These are phyloP conservation scores for Micromussa lordhowensis DNA, from an alignment of 92 coral and sea anemone species.

Conservation along the genomic window DNA sequence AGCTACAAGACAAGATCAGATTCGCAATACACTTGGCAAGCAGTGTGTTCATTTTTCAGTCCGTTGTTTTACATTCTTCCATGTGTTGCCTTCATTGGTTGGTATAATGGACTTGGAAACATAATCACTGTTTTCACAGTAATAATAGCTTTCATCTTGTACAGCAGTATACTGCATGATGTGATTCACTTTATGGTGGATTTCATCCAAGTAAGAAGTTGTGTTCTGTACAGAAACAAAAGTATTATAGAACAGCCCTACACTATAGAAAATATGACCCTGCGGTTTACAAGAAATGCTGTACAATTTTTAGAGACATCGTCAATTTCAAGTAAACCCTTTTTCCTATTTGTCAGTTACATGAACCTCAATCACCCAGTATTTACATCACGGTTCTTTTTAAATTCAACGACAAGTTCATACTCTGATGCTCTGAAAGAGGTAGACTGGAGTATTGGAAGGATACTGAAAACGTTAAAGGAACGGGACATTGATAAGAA, in stretches of 20 bases:
- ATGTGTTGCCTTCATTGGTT: constrained; percentile 27
- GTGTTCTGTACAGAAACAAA: constrained; percentile 79
- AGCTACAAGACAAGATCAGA: constrained; percentile 24
- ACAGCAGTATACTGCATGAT: constrained; percentile 36
- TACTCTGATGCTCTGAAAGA: constrained; percentile 74
- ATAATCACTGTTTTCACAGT: constrained; percentile 28
- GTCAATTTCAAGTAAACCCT: constrained; percentile 61
- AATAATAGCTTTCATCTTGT: constrained; percentile 31
- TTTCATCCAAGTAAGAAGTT: constrained; percentile 75
- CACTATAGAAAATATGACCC: constrained; percentile 77
- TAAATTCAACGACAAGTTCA: constrained; percentile 40
- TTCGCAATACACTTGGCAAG: constrained; percentile 15
- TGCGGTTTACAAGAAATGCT: constrained; percentile 87
- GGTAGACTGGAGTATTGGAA: constrained; percentile 96
- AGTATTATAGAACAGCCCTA: constrained; percentile 88
- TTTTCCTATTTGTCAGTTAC: constrained; percentile 81
- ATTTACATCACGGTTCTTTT: constrained; percentile 71
- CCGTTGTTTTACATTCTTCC: constrained; percentile 35
- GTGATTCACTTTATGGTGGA: constrained; percentile 52
- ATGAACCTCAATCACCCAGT: constrained; percentile 76
- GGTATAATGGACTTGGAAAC: constrained; percentile 52
- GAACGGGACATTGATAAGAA: constrained; percentile 55
- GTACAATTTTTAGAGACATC: constrained; percentile 63
- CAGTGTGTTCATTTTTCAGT: constrained; percentile 42
- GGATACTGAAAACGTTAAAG: constrained; percentile 61